Evolutionary conservation across 2,113 vertebrate species (phyloP), one percentile per base, ranked within the genome.

Genomic region (Leptobrachium leishanense): DNA sequence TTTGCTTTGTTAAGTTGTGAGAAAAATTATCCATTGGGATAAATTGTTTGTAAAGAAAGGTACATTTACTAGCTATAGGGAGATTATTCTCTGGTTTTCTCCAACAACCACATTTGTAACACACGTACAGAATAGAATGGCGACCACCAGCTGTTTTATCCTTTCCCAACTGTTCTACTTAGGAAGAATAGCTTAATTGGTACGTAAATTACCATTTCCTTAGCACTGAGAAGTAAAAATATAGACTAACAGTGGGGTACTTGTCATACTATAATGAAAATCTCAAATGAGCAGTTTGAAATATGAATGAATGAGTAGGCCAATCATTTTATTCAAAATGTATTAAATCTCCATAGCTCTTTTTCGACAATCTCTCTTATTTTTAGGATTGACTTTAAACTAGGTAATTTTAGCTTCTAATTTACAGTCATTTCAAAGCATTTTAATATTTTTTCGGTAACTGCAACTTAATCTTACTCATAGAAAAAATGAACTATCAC

Each of bases 141-240:
- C 46, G 53, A 62, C 50, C 77, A 74, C 77, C 77, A 80, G 77
- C 77, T 80, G 77, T 66, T 67, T 80, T 79, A 55, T 66, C 64
- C 46, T 20, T 74, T 74, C 64, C 50, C 53, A 74, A 80, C 71
- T 68, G 71, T 74, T 80, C 64, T 55, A 41, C 72, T 73, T 80
- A 68, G 63, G 71, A 79, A 74, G 8, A 74, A 74, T 70, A 80
- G 72, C 59, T 73, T 80, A 80, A 80, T 80, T 74, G 77, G 77
- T 74, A 80, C 15, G 63, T 59, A 80, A 80, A 80, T 74, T 80
- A 74, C 71, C 64, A 74, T 74, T 80, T 80, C 72, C 70, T 42
- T 80, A 73, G 53, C 64, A 74, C 55, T 40, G 15, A 73, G 70
- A 68, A 68, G 64, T 59, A 62, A 63, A 79, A 68, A 59, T 80